These are phyloP conservation scores for Ennomos fuscantarius DNA, from an alignment of 2,888 invertebrate species.

Conservation along the genomic window DNA sequence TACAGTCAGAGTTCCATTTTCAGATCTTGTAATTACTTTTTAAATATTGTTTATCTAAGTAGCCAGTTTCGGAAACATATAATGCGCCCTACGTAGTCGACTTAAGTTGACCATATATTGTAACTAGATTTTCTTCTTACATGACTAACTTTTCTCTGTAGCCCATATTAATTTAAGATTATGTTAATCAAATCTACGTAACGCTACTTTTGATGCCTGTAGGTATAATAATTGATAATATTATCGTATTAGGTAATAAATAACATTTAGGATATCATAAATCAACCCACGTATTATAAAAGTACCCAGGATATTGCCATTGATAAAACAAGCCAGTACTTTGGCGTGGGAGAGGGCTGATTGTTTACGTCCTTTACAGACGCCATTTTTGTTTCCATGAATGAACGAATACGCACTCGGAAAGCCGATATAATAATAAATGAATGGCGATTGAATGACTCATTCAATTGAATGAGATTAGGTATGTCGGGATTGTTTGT, in stretches of 20 bases:
- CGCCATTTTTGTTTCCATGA: conserved; percentile 56
- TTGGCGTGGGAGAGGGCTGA: conserved; percentile 60
- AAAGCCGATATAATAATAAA: conserved; percentile 33
- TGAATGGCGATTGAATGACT: conserved; percentile 21
- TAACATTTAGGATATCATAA: conserved; percentile 49
- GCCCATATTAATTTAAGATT: too few species aligned
- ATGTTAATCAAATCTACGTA: too few species aligned
- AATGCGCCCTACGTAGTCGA: too few species aligned
- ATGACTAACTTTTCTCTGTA: too few species aligned
- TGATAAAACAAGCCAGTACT: conserved; percentile 55
- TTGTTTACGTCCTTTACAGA: conserved; percentile 63
- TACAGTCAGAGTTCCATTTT: too few species aligned
- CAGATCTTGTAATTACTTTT: too few species aligned
- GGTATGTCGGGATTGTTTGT: conserved; percentile 15
- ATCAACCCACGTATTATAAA: conserved; percentile 49
- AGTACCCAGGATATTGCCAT: conserved; percentile 59
- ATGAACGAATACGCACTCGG: conserved; percentile 48
- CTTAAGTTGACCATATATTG: too few species aligned
- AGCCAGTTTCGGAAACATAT: too few species aligned
- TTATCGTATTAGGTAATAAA: conserved; percentile 18
- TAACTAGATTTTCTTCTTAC: too few species aligned
- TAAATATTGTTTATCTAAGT: too few species aligned
- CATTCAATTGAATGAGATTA: conserved; percentile 29
- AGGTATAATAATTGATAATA: not conserved
- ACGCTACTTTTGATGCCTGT: not conserved